Evolutionary conservation across 1,140 invertebrate genomes (phyloP), one percentile per base, ranked within the genome.

Genomic region (Polypedilum vanderplanki): DNA sequence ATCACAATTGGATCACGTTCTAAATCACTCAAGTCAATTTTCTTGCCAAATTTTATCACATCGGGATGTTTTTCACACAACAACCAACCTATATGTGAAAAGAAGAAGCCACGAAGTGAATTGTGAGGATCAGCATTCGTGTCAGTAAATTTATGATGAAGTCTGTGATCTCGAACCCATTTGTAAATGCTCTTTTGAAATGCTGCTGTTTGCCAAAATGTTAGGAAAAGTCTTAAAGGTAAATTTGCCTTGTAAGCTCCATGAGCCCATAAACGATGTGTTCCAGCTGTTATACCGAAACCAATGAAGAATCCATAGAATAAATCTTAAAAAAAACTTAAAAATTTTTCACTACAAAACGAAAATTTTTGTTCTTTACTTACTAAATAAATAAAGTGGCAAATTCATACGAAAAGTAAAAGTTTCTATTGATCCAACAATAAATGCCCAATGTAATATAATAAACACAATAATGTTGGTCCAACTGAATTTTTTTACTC

Each of bases 261-360:
- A 80, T 96, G 94, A 12, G 92, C 86, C 91, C 92, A 96, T 33
- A 95, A 84, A 70, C 94, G 86, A 83, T 96, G 94, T 17, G 90
- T 90, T 40, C 94, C 94, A 8, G 90, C 92, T 9, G 94, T 96
- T 67, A 96, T 85, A 57, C 90, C 90, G 15, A 89, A 77, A 7
- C 87, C 89, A 67, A 5, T 67, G 4, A 17, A 67, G 1, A 67
- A 0, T 67, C 64, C 64, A 17, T 1, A 1, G 15, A 67, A 2
- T 7, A 15, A 67, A 67, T 17, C 64, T 67, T 7, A 15, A n/a
- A 67, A 18, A 18, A 17, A 65, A 7, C 4, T 65, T 65, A 7
- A 65, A 15, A 7, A 7, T 15, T 17, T 17, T 65, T 65, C 10
- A 65, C 3, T 12, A n/a, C n/a, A n/a, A n/a, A 4, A 17, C 64